Conservation (phyloP, 2,797 vertebrate genomes). For the Platalea minor region DNA sequence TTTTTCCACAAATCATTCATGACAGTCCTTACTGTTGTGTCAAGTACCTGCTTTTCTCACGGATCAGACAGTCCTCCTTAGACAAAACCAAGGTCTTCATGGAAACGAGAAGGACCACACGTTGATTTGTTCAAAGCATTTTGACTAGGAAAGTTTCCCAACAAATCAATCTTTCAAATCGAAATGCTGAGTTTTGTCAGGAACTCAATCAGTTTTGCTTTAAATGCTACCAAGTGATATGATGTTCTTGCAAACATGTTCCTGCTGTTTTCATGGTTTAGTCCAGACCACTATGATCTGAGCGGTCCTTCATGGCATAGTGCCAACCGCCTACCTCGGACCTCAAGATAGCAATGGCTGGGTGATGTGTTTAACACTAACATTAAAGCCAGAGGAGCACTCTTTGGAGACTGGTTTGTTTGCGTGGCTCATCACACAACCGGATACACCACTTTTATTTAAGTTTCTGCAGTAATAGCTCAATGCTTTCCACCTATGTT, state of each 20-base stretch:
- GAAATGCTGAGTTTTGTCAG: background rate
- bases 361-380: background rate
- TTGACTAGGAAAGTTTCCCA: background rate
- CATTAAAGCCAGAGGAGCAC: background rate
- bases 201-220: background rate
- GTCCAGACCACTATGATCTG: background rate
- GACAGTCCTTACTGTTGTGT: background rate
- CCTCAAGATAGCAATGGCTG: background rate
- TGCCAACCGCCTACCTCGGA: background rate
- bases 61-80: background rate
- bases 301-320: accelerated
- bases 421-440: background rate
- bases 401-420: background rate
- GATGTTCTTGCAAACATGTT: accelerated
- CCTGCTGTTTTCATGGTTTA: background rate
- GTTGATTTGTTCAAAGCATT: background rate
- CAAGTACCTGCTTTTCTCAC: background rate
- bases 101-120: background rate
- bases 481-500: background rate
- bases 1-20: background rate
- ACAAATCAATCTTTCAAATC: background rate
- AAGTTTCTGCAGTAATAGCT: background rate
- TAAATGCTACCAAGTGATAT: background rate
- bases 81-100: background rate
- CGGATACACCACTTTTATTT: background rate